Conservation (phyloP, 2,888 invertebrate genomes). For the Acrocera orbiculus region DNA sequence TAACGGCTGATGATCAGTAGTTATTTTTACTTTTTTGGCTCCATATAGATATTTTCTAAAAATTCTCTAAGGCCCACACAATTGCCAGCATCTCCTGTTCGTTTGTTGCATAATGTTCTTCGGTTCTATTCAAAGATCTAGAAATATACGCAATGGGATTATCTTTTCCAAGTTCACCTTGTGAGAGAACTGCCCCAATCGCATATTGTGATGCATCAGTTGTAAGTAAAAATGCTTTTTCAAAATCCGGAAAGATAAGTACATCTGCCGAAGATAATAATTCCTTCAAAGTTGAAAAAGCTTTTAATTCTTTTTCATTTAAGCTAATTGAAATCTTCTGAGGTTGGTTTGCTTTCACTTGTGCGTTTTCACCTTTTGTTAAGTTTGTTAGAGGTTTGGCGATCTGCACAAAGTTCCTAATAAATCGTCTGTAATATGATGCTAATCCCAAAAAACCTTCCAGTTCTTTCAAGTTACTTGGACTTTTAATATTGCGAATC, state of each 20-base stretch:
- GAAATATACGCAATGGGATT: neutral
- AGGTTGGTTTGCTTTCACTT: conserved; percentile 10
- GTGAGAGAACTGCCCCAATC: no score
- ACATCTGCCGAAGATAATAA: conserved; percentile 10
- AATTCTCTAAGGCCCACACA: conserved; percentile 6
- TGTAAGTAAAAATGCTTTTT: conserved; percentile 10
- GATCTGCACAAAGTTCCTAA: conserved; percentile 10
- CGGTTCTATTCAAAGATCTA: no score
- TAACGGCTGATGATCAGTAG: conserved; percentile 10
- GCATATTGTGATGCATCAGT: conserved; percentile 12
- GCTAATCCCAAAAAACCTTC: conserved; percentile 10
- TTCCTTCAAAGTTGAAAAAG: conserved; percentile 12
- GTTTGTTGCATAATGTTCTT: no score
- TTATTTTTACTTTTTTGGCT: conserved; percentile 9
- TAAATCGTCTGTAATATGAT: conserved; percentile 11
- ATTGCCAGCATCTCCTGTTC: conserved; percentile 5
- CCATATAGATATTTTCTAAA: conserved; percentile 9
- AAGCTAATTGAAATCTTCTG: conserved; percentile 9
- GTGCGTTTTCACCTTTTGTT: conserved; percentile 11
- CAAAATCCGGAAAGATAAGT: conserved; percentile 11
- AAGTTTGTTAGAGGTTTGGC: no score
- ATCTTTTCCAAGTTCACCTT: no score
- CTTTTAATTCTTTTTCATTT: conserved; percentile 6
- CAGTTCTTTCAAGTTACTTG: conserved; percentile 9
- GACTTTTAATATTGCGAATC: conserved; percentile 5